phyloP scores from a whole-genome alignment of 2,888 invertebrate species.

The Agrochola lychnidis region DNA sequence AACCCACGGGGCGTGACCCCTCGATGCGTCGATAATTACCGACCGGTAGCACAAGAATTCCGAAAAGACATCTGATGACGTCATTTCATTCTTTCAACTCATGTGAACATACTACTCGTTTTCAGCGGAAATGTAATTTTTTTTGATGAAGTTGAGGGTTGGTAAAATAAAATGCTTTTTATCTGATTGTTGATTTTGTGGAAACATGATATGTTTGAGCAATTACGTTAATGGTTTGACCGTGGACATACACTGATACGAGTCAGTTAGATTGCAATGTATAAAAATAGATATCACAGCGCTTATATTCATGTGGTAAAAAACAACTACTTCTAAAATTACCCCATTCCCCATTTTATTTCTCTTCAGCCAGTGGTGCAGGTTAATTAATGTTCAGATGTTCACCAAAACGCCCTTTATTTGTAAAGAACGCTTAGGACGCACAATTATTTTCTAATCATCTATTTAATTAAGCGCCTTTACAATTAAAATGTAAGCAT shows the following conservation, averaged over 20 bases:
- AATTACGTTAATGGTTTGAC: constrained; percentile 39
- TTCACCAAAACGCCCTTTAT: background rate
- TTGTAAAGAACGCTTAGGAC: too few relatives aligned
- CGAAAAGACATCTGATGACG: constrained; percentile 46
- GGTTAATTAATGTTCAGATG: background rate
- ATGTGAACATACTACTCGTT: constrained; percentile 15
- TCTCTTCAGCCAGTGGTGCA: background rate
- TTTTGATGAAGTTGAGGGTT: constrained; percentile 20
- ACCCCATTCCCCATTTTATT: background rate
- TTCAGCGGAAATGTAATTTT: constrained; percentile 14
- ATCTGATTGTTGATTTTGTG: constrained; percentile 33
- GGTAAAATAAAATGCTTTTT: constrained; percentile 37
- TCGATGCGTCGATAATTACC: constrained; percentile 60
- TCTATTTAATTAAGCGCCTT: background rate
- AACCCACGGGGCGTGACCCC: constrained; percentile 49
- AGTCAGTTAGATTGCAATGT: background rate
- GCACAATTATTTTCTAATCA: background rate
- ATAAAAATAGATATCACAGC: background rate
- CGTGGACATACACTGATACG: background rate
- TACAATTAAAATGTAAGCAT: background rate
- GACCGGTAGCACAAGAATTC: constrained; percentile 46
- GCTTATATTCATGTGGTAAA: background rate
- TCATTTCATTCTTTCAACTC: constrained; percentile 41
- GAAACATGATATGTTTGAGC: constrained; percentile 23
- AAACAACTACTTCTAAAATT: background rate